These are phyloP conservation scores for Dolichomitus sp. DNA, from an alignment of 2,888 invertebrate genomes.

Conservation along the genomic window DNA sequence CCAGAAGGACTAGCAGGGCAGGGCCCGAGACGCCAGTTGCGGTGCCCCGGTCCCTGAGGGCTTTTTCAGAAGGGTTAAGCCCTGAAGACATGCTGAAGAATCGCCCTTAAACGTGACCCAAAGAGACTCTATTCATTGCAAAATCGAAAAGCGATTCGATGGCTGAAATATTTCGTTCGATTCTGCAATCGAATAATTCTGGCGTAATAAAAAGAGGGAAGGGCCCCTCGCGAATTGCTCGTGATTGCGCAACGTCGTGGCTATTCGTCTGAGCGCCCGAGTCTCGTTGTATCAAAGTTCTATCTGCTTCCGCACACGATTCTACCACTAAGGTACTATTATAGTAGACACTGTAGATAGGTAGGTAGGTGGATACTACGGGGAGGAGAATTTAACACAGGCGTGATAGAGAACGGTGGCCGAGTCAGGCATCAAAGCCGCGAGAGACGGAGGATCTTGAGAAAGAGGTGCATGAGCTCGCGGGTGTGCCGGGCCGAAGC, in stretches of 20 bases:
- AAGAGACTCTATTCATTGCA: not conserved
- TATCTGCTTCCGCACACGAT: constrained; percentile 49
- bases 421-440: constrained; percentile 27
- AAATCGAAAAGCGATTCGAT: not conserved
- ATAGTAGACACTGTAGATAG: constrained; percentile 2
- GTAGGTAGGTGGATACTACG: not conserved
- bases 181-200: constrained; percentile 26
- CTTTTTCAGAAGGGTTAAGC: not conserved
- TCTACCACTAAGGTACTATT: constrained; percentile 24
- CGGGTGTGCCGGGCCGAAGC: constrained; percentile 53
- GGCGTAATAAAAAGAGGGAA: constrained; percentile 25
- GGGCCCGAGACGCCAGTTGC: constrained; percentile 36
- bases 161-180: constrained; percentile 23
- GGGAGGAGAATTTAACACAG: constrained; percentile 35
- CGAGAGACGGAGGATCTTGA: constrained; percentile 33
- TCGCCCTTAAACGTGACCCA: constrained; percentile 49
- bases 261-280: constrained; percentile 32
- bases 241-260: constrained; percentile 50
- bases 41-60: constrained; percentile 39
- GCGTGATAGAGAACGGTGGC: constrained; percentile 38
- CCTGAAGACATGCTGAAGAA: not conserved
- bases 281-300: constrained; percentile 20
- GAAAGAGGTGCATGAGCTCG: constrained; percentile 78
- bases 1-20: constrained; percentile 50
- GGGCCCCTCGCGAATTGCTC: constrained; percentile 32